Evolutionary conservation across 2,797 vertebrate species (phyloP).

Genomic region (Poeciliopsis turneri): DNA sequence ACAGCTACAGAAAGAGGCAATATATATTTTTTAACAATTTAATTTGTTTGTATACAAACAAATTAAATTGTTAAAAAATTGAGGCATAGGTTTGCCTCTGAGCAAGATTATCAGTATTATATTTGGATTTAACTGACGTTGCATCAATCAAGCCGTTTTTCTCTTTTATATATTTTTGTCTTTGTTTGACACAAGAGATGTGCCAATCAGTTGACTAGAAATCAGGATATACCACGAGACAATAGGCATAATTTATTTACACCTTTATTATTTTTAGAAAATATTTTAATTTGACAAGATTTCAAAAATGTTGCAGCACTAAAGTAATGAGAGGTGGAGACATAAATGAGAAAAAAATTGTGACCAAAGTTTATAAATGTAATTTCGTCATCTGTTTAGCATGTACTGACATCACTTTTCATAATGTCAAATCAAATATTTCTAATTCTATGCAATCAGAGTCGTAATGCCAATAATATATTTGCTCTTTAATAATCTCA

Average conservation of each 20-base stretch:
- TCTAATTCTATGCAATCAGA: not conserved
- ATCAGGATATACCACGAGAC: not conserved
- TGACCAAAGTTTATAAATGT: not conserved
- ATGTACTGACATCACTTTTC: not conserved
- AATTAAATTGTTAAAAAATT: no score
- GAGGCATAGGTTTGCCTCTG: not conserved
- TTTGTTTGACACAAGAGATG: not conserved
- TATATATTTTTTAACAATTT: not conserved
- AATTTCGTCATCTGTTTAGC: not conserved
- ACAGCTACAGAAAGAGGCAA: not conserved
- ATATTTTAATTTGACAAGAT: not conserved
- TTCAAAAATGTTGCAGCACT: not conserved
- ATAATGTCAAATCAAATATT: not conserved
- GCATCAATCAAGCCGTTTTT: not conserved
- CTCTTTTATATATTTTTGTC: not conserved
- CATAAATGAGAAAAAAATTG: not conserved
- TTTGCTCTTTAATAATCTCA: not conserved
- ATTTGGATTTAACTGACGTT: not conserved
- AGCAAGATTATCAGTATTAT: not conserved
- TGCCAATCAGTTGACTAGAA: not conserved
- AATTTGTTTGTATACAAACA: not conserved
- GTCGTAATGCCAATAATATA: not conserved
- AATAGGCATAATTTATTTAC: not conserved
- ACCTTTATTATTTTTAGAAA: not conserved
- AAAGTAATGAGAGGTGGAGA: not conserved